Evolutionary conservation across 2,797 vertebrate species (phyloP), one percentile per base, ranked within the genome.

Genomic region (Melanogrammus aeglefinus): DNA sequence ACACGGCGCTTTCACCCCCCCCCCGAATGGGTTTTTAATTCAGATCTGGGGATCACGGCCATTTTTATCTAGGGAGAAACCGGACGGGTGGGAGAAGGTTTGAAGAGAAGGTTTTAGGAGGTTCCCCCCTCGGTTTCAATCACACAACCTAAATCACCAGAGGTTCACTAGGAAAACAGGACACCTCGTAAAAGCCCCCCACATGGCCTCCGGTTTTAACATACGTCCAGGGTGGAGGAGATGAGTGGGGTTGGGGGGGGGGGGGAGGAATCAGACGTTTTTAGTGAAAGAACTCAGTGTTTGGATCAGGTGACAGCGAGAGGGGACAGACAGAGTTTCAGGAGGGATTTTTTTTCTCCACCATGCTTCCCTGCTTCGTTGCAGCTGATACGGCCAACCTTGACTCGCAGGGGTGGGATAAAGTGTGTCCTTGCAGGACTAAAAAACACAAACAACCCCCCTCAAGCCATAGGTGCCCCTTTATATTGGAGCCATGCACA

Each of bases 101-200:
- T 69, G 35, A 36, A 24, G 24, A 24, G 63, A 27, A 69, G 63
- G 63, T 69, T 69, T 69, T 69, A 69, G 63, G 63, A 2, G 63
- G 63, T 12, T 69, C 63, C 29, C 63, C 88, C 87, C 84, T 87
- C 90, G 90, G 88, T 90, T 93, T 91, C 85, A 88, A 87, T 79
- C 84, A 47, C 88, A 93, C 91, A 90, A 87, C 86, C 83, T 90
- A 94, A 93, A 92, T 91, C 89, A 92, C 90, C 88, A 80, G 88
- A 88, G 88, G 87, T 90, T 91, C 21, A 85, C 82, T 91, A 86
- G 86, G 92, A 93, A 91, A 93, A 92, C 92, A 94, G 90, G 88
- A 93, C 90, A 92, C 86, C 89, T 90, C 85, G 90, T 95, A 92
- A 94, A 94, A 92, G 75, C 70, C 84, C 84, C 79, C 84, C 84